Percentiles rank a stretch among this genome's conserved stretches.
These are phyloP conservation scores for Hyperoplus immaculatus DNA, from an alignment of 2,797 vertebrate species.

Conservation along the genomic window DNA sequence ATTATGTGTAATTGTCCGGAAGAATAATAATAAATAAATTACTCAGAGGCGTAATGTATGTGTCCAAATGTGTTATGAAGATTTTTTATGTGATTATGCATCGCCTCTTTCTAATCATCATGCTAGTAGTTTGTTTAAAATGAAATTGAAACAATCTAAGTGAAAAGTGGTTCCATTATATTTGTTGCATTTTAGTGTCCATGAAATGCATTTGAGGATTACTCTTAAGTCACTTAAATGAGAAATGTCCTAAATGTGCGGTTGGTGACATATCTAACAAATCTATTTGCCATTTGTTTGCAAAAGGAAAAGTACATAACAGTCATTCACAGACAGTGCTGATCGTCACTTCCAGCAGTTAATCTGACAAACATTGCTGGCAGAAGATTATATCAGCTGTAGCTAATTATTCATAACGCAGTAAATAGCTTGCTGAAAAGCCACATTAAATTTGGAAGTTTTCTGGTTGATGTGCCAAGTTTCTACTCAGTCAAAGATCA, in stretches of 20 bases:
- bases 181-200: not conserved
- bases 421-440: constrained; percentile 2
- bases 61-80: not conserved
- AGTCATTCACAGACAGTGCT: not conserved
- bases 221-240: not conserved
- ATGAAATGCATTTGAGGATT: not conserved
- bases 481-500: not conserved
- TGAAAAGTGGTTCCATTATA: not conserved
- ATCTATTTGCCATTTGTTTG: not conserved
- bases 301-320: not conserved
- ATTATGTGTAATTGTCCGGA: too few relatives aligned
- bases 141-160: not conserved
- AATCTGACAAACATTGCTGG: not conserved
- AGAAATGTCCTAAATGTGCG: not conserved
- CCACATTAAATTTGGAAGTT: not conserved
- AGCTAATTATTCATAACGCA: not conserved
- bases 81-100: not conserved
- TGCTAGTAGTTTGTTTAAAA: not conserved
- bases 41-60: not conserved
- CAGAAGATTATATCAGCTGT: not conserved
- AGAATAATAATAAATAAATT: too few relatives aligned
- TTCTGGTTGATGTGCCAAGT: not conserved
- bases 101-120: not conserved
- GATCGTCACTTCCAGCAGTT: not conserved
- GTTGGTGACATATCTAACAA: not conserved